phyloP scores from a whole-genome alignment of 2,113 vertebrate species.

The Nipponia nippon region DNA sequence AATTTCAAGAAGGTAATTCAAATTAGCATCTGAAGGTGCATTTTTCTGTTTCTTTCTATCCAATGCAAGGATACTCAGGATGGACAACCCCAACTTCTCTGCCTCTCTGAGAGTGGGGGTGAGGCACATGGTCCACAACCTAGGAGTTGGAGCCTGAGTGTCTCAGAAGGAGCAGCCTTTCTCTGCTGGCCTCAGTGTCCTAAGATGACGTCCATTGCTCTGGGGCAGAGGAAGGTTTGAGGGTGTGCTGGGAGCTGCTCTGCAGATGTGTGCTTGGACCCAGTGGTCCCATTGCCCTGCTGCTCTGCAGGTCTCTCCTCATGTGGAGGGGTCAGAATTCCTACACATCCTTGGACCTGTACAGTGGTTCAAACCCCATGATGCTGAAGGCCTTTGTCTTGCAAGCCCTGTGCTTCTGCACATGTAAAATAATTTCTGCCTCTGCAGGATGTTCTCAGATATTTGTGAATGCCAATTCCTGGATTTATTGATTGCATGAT shows the following conservation, averaged over 20 bases:
- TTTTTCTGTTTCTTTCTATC: neutral
- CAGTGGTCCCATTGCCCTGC: rapidly evolving
- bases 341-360: neutral
- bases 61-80: neutral
- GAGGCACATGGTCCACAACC: neutral
- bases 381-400: neutral
- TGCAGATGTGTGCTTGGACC: neutral
- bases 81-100: neutral
- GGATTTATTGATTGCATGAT: rapidly evolving
- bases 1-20: neutral
- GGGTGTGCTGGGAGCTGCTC: neutral
- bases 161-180: neutral
- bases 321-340: neutral
- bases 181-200: no score
- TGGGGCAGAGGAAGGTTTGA: rapidly evolving
- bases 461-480: neutral
- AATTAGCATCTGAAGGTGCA: neutral
- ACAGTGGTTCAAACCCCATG: neutral
- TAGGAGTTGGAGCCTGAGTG: neutral
- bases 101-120: no score
- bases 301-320: neutral
- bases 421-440: neutral
- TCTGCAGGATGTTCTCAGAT: neutral
- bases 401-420: neutral
- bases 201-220: neutral